Evolutionary conservation across 2,888 invertebrate genomes (phyloP).

Genomic region (Hyposoter didymator): DNA sequence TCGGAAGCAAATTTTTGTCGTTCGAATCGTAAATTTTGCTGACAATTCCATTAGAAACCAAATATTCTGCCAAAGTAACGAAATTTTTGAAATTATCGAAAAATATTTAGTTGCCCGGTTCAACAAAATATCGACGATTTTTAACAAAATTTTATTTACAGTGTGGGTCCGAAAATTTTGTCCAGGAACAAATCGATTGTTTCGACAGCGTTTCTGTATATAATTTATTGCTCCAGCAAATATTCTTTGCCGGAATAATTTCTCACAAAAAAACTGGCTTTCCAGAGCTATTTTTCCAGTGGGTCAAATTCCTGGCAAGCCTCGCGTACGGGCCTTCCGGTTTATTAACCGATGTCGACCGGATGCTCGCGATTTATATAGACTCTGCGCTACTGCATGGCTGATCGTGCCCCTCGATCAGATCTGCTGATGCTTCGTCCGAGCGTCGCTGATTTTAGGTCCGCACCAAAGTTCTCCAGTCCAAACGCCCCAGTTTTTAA

Average conservation of each 20-base stretch:
- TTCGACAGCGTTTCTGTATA: not conserved
- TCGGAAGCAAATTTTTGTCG: no score
- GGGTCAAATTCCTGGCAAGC: conserved; percentile 34
- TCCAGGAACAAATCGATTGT: not conserved
- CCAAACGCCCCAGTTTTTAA: conserved; percentile 3
- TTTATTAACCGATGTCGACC: conserved; percentile 63
- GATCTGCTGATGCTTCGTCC: conserved; percentile 17
- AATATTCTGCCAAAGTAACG: no score
- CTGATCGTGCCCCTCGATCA: conserved; percentile 49
- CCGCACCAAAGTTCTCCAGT: conserved; percentile 35
- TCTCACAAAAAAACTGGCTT: not conserved
- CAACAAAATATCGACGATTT: no score
- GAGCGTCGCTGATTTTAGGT: conserved; percentile 48
- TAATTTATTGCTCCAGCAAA: not conserved
- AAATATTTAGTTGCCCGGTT: no score
- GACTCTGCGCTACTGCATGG: conserved; percentile 19
- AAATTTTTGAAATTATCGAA: no score
- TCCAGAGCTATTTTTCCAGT: not conserved
- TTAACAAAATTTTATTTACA: no score
- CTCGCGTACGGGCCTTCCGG: conserved; percentile 52
- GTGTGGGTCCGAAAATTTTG: no score
- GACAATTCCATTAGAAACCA: no score
- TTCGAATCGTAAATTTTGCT: no score
- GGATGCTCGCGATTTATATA: conserved; percentile 37
- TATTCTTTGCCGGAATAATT: not conserved